Evolutionary conservation across 2,888 invertebrate species (phyloP).

Genomic region (Eupithecia tripunctaria): DNA sequence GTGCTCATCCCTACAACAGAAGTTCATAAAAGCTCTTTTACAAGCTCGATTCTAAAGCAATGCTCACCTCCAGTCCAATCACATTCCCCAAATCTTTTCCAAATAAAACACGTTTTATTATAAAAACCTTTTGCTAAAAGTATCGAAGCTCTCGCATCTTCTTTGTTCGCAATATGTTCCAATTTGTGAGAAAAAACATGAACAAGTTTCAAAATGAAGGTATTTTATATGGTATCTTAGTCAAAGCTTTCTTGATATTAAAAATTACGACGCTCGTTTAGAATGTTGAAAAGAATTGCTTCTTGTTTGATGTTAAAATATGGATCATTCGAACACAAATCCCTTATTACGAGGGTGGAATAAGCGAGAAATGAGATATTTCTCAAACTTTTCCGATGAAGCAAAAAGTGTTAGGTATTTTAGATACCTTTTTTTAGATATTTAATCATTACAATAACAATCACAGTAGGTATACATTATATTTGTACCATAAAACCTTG

Average conservation of each 20-base stretch:
- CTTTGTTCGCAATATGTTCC: conserved; percentile 53
- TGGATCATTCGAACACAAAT: conserved; percentile 12
- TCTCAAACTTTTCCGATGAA: neutral
- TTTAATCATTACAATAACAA: no score
- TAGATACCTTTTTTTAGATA: neutral
- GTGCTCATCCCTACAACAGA: neutral
- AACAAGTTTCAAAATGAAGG: conserved; percentile 50
- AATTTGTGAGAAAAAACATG: conserved; percentile 49
- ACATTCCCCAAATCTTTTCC: conserved; percentile 13
- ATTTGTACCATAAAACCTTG: no score
- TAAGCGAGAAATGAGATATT: neutral
- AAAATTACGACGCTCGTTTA: conserved; percentile 43
- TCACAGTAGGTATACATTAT: no score
- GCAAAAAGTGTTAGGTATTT: neutral
- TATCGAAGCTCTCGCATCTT: conserved; percentile 32
- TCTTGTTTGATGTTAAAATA: conserved; percentile 17
- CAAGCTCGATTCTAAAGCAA: neutral
- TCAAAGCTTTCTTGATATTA: conserved; percentile 57
- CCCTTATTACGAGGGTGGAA: conserved; percentile 7
- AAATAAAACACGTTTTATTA: conserved; percentile 14
- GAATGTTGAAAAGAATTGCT: conserved; percentile 31
- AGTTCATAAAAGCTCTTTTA: neutral
- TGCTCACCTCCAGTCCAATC: conserved; percentile 13
- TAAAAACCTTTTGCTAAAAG: conserved; percentile 33
- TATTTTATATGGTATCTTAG: conserved; percentile 44